phyloP scores from a whole-genome alignment of 2,888 invertebrate genomes.

The Thymelicus lineola region DNA sequence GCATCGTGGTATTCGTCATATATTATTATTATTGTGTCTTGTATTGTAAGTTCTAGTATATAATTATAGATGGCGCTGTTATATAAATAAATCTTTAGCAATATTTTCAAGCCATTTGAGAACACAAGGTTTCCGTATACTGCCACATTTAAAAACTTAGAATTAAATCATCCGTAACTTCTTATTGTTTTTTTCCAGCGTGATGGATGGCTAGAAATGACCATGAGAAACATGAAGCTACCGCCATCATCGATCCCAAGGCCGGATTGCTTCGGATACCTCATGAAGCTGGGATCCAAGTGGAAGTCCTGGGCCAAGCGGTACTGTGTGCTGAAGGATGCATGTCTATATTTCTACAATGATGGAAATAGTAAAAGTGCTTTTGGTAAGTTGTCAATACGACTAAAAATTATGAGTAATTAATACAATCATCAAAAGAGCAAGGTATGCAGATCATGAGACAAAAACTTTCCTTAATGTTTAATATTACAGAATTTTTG shows the following conservation, averaged over 20 bases:
- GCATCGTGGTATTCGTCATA: too few species aligned
- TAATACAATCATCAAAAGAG: too few species aligned
- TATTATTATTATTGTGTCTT: neutral
- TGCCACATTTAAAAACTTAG: too few species aligned
- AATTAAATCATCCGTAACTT: too few species aligned
- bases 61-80: neutral
- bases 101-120: too few species aligned
- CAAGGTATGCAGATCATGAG: too few species aligned
- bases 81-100: neutral
- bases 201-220: slow-evolving; percentile 85
- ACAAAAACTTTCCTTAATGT: too few species aligned
- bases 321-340: slow-evolving; percentile 97
- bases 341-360: slow-evolving; percentile 96
- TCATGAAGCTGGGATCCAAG: slow-evolving; percentile 93
- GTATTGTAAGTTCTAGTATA: neutral
- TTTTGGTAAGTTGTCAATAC: slow-evolving; percentile 87
- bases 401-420: too few species aligned
- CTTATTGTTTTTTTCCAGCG: slow-evolving; percentile 57
- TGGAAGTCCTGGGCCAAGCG: slow-evolving; percentile 96
- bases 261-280: slow-evolving; percentile 97
- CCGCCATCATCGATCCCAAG: slow-evolving; percentile 92
- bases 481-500: too few species aligned
- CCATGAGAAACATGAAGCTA: slow-evolving; percentile 91
- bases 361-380: slow-evolving; percentile 95
- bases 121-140: too few species aligned